phyloP scores from a whole-genome alignment of 2,888 invertebrate species.

The Mimumesa dahlbomi region DNA sequence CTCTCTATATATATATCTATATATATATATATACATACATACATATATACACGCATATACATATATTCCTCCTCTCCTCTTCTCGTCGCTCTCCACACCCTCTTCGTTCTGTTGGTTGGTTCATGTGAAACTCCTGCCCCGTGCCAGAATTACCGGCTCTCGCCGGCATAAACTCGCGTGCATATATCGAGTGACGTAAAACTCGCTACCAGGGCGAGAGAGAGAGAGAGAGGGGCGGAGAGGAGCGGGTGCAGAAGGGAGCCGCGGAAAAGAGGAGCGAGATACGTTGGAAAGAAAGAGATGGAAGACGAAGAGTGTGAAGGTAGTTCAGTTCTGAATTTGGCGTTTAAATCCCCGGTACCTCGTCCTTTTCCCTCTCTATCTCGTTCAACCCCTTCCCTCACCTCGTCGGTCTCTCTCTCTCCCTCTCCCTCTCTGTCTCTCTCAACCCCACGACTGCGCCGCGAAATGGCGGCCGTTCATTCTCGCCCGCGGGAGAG shows the following conservation, averaged over 20 bases:
- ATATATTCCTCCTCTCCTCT: background rate
- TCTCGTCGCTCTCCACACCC: background rate
- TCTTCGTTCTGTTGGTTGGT: slow-evolving; percentile 41
- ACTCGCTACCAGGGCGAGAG: slow-evolving; percentile 54
- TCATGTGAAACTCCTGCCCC: slow-evolving; percentile 66
- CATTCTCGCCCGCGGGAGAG: slow-evolving; percentile 58
- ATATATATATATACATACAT: no score
- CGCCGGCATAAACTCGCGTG: slow-evolving; percentile 67
- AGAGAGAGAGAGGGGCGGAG: slow-evolving; percentile 18
- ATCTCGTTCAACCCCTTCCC: slow-evolving; percentile 9
- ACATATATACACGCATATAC: no score
- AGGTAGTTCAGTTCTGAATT: slow-evolving; percentile 64
- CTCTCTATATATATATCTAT: no score
- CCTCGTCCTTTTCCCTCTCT: slow-evolving; percentile 19
- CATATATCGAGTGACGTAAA: slow-evolving; percentile 75
- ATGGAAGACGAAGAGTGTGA: slow-evolving; percentile 25
- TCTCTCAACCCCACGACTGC: slow-evolving; percentile 35
- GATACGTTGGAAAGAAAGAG: slow-evolving; percentile 13
- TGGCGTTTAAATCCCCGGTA: slow-evolving; percentile 66
- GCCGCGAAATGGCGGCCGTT: slow-evolving; percentile 69
- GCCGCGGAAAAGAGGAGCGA: slow-evolving; percentile 23
- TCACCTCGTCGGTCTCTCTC: slow-evolving; percentile 1
- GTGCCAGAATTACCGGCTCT: slow-evolving; percentile 69
- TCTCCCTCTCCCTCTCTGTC: background rate
- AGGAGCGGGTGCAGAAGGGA: slow-evolving; percentile 4